Base-by-base conservation (phyloP, 2,888 invertebrate species). In the Dicycla oo region DNA sequence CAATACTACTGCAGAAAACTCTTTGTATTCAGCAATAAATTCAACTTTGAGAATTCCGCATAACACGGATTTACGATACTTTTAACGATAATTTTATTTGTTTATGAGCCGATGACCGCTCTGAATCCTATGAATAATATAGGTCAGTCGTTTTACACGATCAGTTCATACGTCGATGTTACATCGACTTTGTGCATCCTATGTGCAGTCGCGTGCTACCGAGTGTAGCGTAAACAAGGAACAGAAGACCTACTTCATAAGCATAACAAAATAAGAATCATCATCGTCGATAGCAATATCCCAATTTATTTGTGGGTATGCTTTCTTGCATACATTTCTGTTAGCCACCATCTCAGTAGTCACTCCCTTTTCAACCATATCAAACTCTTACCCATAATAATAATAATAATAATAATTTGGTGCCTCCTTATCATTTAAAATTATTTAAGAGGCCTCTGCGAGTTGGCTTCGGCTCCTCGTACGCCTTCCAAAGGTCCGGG, bases 131-230 rank as follows among this genome's bases (percentile, higher is more conserved):
- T 15, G 30, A 26, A 62, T 56, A 57, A 69, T 77, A 40, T 78
- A 63, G 78, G 78, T 71, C 53, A 58, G 38, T 11, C 30, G 8
- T 57, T 47, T 57, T 45, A 67, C 18, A 49, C 40, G 43, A 53
- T 45, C 5, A 26, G 40, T 43, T 7, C 45, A 47, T 56, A 7
- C n/a, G 18, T n/a, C n/a, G 34, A 49, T 47, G 54, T n/a, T n/a
- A n/a, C 34, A 11, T 51, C n/a, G 61, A 62, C 38, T 38, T 45
- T 5, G 5, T 26, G n/a, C 43, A 11, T 26, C 43, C 20, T 13
- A n/a, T 34, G 20, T 76, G 0, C 10, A 11, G 57, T 23, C 78
- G 71, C 78, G 75, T 40, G 78, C 38, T 34, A 26, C 20, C 1
- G 20, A 13, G 1, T 3, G 6, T 20, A 45, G 11, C 10, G 6